Evolutionary conservation across 1,140 invertebrate genomes (phyloP).

Genomic region (Nebria ingens): DNA sequence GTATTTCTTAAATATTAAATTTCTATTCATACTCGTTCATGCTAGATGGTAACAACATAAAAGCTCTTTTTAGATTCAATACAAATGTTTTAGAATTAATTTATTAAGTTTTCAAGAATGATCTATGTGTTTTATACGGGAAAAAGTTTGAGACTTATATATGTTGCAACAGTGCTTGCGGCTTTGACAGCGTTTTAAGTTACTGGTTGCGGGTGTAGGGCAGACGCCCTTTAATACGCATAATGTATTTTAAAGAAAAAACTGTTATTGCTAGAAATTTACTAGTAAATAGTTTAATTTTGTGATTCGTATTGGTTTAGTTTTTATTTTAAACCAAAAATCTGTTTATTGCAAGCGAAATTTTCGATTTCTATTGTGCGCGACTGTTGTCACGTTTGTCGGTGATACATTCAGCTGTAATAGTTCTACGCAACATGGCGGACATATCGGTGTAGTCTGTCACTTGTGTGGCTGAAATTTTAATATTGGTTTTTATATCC

Average conservation of each 20-base stretch:
- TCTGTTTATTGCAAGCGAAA: background rate
- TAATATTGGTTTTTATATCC: background rate
- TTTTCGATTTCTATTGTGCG: background rate
- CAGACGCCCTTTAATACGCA: conserved; percentile 4
- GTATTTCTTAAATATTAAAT: background rate
- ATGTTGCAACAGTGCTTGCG: conserved; percentile 2
- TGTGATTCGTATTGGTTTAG: background rate
- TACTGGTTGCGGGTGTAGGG: background rate
- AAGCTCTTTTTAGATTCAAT: too few relatives aligned
- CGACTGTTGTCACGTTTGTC: background rate
- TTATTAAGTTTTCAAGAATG: too few relatives aligned
- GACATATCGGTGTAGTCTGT: conserved; percentile 7
- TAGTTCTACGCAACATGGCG: conserved; percentile 3
- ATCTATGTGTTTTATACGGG: too few relatives aligned
- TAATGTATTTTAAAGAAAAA: conserved; percentile 4
- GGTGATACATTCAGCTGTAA: background rate
- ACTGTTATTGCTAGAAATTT: background rate
- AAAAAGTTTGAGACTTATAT: background rate
- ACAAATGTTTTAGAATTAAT: too few relatives aligned
- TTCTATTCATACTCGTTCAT: too few relatives aligned
- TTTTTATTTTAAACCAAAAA: background rate
- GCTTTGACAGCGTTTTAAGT: conserved; percentile 4
- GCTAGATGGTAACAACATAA: too few relatives aligned
- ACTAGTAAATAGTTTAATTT: background rate
- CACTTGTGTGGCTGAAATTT: conserved; percentile 8